Conservation (phyloP, 2,888 invertebrate species). For the Sphaerophoria taeniata region DNA sequence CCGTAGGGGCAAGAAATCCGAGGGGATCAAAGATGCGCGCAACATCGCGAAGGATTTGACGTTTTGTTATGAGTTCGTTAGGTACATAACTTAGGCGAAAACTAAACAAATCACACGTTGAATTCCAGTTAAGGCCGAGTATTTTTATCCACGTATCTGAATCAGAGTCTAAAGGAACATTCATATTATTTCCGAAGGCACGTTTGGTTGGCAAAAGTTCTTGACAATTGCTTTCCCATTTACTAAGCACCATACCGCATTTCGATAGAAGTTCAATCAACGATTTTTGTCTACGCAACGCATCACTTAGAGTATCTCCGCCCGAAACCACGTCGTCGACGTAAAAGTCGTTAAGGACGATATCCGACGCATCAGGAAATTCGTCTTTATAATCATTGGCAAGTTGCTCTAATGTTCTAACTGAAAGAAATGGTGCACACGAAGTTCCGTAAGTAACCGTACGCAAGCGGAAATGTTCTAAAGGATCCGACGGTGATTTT, state of each 20-base stretch:
- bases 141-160: neutral
- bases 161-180: neutral
- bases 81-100: neutral
- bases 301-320: constrained; percentile 3
- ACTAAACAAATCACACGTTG: no score
- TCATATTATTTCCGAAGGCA: neutral
- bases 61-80: neutral
- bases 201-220: constrained; percentile 13
- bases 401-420: no score
- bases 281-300: neutral
- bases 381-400: no score
- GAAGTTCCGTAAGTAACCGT: neutral
- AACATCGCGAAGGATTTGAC: constrained; percentile 10
- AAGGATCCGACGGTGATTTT: constrained; percentile 2
- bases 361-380: neutral
- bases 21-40: neutral
- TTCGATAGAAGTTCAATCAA: constrained; percentile 22
- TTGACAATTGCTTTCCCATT: constrained; percentile 31
- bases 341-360: neutral
- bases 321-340: constrained; percentile 14
- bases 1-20: no score
- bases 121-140: no score
- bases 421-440: constrained; percentile 20
- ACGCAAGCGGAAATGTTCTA: constrained; percentile 19
- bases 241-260: constrained; percentile 16